Base-by-base conservation (phyloP, 2,888 invertebrate species). In the Ectobius pallidus region DNA sequence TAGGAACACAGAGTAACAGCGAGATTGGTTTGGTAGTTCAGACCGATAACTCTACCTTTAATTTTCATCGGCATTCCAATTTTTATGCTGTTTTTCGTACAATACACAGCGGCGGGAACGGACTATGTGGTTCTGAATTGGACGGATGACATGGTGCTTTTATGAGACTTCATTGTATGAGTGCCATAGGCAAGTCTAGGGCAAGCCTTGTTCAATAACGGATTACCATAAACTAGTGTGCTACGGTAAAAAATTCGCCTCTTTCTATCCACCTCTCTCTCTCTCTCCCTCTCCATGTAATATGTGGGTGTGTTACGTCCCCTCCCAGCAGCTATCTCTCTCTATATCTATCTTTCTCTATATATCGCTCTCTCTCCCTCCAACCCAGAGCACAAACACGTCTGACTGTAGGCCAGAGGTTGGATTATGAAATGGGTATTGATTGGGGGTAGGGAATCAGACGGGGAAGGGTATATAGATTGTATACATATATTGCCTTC, bases 401-500 rank as follows among this genome's bases (percentile, higher is more conserved):
- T 52, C 52, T 39, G 16, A 39, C 63, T 63, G 63, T 14, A 42
- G 63, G 42, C 63, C 63, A 25, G 63, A 34, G 63, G 63, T 34
- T 42, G 63, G 63, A 42, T 63, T 63, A 63, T 63, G 63, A 42
- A 63, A 42, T 63, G 63, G 42, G 63, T 63, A 63, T 52, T 52
- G 52, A 52, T 52, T 52, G 52, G 52, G 20, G 9, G 25, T 9
- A 52, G 52, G 52, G 25, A 11, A 14, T 39, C 7, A n/a, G 25
- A 52, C 25, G 52, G 63, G 32, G 42, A 42, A 39, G 34, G 63
- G 63, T 63, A 18, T 63, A 63, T 63, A 39, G 39, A 63, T 63
- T 63, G 42, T 63, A 63, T 63, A 39, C 42, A 63, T 34, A 34
- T 63, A 63, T 42, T 39, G 63, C 63, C 63, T 63, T 42, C 39